These are phyloP conservation scores for Orthonevra nobilis DNA, from an alignment of 2,888 invertebrate species.

Conservation along the genomic window DNA sequence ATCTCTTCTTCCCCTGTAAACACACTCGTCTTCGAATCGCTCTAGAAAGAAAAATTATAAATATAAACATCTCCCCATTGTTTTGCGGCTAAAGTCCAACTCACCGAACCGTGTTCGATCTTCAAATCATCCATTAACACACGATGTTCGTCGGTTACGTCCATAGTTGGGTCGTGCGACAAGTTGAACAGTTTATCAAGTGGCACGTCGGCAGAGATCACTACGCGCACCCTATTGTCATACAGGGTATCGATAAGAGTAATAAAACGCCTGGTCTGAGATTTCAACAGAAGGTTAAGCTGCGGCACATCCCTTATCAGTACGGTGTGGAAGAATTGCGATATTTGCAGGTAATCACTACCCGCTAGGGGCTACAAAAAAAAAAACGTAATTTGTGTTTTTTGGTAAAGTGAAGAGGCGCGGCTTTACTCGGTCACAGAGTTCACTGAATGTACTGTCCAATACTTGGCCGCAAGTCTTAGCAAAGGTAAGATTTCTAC, in stretches of 20 bases:
- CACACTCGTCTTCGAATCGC: conserved; percentile 90
- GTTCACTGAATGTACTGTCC: conserved; percentile 92
- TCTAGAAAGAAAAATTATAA: conserved; percentile 81
- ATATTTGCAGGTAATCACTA: conserved; percentile 95
- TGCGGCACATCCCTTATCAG: conserved; percentile 94
- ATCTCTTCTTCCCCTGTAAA: conserved; percentile 99
- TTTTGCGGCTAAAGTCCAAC: conserved; percentile 73
- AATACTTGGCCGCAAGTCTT: conserved; percentile 96
- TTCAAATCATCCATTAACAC: conserved; percentile 97
- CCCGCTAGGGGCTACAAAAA: conserved; percentile 91
- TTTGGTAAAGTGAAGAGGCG: background rate
- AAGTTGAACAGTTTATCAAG: conserved; percentile 87
- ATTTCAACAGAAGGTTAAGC: conserved; percentile 88
- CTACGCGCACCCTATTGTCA: conserved; percentile 93
- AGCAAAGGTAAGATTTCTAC: conserved; percentile 92
- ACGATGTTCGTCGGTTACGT: conserved; percentile 88
- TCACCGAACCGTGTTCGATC: conserved; percentile 87
- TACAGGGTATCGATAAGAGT: conserved; percentile 98
- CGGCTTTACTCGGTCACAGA: conserved; percentile 90
- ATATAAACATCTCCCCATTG: background rate
- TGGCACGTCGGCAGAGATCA: conserved; percentile 90
- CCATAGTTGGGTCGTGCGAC: conserved; percentile 76
- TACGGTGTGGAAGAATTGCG: conserved; percentile 96
- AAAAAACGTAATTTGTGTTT: background rate
- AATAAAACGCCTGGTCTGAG: conserved; percentile 96